Base-by-base conservation (phyloP, 2,888 invertebrate species). In the Cantharis lateralis region DNA sequence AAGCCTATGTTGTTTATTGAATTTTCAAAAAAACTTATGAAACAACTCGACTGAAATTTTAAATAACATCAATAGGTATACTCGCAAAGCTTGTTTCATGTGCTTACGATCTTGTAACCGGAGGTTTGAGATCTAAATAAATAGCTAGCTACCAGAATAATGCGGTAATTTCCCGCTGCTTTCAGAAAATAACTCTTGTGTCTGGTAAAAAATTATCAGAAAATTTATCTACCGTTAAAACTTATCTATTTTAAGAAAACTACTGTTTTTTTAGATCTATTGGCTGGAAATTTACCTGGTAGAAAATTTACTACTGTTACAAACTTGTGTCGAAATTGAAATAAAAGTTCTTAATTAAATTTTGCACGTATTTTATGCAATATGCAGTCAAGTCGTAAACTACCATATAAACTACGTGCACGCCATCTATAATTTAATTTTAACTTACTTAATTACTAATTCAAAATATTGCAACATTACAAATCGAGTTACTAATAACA, bases 371-470 rank as follows among this genome's bases (percentile, higher is more conserved):
- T 48, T 48, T 48, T 48, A 48, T n/a, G 13, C 48, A n/a, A 32
- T n/a, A 32, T 32, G 13, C 13, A 24, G 13, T 32, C 32, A n/a
- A 48, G 48, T n/a, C 48, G n/a, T 48, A 48, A 48, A 48, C 48
- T 48, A 7, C n/a, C 48, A 7, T 48, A n/a, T 48, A n/a, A 13
- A 13, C 4, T 48, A n/a, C n/a, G 7, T 48, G 48, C 48, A n/a
- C 32, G 15, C 11, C 48, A 10, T 11, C 15, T 71, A 62, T 24
- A 71, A 62, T 18, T 62, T 71, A 20, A 71, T 63, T 71, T 16
- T 62, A 63, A 16, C 28, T 71, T 71, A 15, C 28, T 70, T 63
- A 71, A 71, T 71, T 71, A 26, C 26, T 62, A 71, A 71, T 62
- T 62, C 28, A 28, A 11, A 26, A 70, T 69, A 18, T 18, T 70